Percentiles rank a stretch among this genome's conserved stretches.
These are phyloP conservation scores for Drosophila parabipectinata DNA, from an alignment of 1,140 invertebrate genomes.

Conservation along the genomic window DNA sequence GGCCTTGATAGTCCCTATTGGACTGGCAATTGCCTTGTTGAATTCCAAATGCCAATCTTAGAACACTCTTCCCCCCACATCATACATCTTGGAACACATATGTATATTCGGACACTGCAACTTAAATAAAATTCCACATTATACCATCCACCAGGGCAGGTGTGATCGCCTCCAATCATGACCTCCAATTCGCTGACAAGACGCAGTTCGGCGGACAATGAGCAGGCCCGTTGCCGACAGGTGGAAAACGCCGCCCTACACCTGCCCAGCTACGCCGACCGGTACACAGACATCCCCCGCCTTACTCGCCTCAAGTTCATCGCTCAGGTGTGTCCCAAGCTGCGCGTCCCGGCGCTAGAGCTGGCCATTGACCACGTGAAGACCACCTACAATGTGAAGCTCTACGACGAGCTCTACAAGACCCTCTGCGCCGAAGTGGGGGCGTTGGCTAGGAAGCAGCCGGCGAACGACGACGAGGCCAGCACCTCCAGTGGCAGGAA, in stretches of 20 bases:
- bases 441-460: not conserved
- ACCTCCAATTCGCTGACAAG: not conserved
- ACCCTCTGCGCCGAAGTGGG: conserved; percentile 29
- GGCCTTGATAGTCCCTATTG: no score
- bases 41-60: not conserved
- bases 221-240: not conserved
- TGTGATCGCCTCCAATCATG: not conserved
- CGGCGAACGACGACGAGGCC: not conserved
- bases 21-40: not conserved
- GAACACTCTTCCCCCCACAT: conserved; percentile 1
- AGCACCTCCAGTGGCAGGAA: conserved; percentile 5
- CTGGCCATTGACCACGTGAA: conserved; percentile 62
- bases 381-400: conserved; percentile 56
- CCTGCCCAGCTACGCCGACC: conserved; percentile 48
- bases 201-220: not conserved
- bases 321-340: conserved; percentile 54
- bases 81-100: not conserved
- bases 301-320: conserved; percentile 60
- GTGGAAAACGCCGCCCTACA: conserved; percentile 33
- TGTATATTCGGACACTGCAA: not conserved
- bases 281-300: conserved; percentile 45
- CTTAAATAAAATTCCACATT: not conserved
- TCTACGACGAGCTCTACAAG: conserved; percentile 59
- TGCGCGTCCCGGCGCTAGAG: conserved; percentile 53
- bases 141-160: not conserved